phyloP scores from a whole-genome alignment of 2,888 invertebrate species.

The Caenorhabditis sinica region DNA sequence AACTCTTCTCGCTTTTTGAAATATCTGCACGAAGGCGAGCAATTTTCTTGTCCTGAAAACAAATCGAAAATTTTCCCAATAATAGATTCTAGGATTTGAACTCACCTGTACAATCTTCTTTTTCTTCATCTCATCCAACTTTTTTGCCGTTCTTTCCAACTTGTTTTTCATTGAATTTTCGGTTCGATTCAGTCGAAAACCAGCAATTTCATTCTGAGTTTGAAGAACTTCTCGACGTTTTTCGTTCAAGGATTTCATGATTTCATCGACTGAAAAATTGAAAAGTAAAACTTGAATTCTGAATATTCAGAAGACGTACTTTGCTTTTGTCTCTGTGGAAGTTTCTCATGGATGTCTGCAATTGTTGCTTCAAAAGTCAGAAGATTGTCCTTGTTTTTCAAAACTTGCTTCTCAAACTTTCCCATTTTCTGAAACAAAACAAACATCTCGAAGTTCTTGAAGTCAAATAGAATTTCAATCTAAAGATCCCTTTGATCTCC shows the following conservation, averaged over 20 bases:
- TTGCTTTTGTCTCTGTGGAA: constrained; percentile 39
- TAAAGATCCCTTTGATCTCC: too few relatives aligned
- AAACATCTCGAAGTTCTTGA: too few relatives aligned
- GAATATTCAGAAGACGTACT: constrained; percentile 16
- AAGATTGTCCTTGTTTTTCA: constrained; percentile 45
- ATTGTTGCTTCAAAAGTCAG: constrained; percentile 47
- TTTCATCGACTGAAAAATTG: constrained; percentile 51
- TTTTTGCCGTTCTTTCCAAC: constrained; percentile 42
- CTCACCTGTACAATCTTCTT: constrained; percentile 55
- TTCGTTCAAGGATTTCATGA: constrained; percentile 54
- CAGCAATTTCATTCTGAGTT: constrained; percentile 43
- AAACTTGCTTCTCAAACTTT: constrained; percentile 29
- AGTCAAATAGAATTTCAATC: too few relatives aligned
- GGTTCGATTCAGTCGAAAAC: constrained; percentile 50
- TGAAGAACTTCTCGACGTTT: constrained; percentile 34
- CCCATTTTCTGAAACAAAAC: constrained; percentile 43
- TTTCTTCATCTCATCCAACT: constrained; percentile 53
- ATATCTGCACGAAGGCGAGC: constrained; percentile 54
- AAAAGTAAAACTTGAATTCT: too few relatives aligned
- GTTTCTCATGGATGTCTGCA: constrained; percentile 43
- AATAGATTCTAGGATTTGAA: too few relatives aligned
- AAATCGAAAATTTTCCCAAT: neutral
- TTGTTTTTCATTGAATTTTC: constrained; percentile 52
- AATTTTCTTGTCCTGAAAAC: constrained; percentile 58
- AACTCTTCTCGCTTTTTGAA: constrained; percentile 57